Base-by-base conservation (phyloP, 2,113 vertebrate species). In the Catharus bicknelli region DNA sequence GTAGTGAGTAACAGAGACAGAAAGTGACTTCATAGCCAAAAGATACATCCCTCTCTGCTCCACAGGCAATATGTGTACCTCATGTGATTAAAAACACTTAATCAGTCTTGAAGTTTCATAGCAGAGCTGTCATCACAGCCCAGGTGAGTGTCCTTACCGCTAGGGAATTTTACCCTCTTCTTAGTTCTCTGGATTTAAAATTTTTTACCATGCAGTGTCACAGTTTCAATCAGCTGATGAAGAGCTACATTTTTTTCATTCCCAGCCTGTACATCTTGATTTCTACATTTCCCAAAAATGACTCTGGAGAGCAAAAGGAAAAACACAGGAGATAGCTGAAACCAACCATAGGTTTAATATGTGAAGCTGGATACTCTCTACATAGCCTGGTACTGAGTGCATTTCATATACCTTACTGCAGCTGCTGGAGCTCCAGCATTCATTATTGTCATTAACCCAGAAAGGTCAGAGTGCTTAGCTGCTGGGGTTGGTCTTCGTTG, bases 61-160 rank as follows among this genome's bases (percentile, higher is more conserved):
- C 88, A 94, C 36, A 90, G 70, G 75, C 72, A 73, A 34, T 62
- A 22, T 77, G 7, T 82, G 72, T 90, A 32, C 67, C 18, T 80
- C 48, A 50, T 63, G 32, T 40, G 82, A 83, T 43, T 85, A 69
- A 76, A 95, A 91, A 76, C 64, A 85, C 36, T 62, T 93, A 57
- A 89, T 94, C 50, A 66, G 51, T 80, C 55, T 76, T 94, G 93
- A 95, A 83, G 90, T 68, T 80, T 62, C 57, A 48, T 22, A 85
- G 55, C n/a, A 90, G 85, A 87, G 18, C 79, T 95, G 72, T 80
- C 85, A 90, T n/a, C 72, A 80, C 26, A 62, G 74, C 12, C 20
- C 48, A 93, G 61, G 47, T 90, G 58, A 88, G 12, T 82, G 72
- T 15, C 82, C 85, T 94, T 90, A 86, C 79, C 1, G 0, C 78